phyloP scores from a whole-genome alignment of 2,797 vertebrate species.

The Lagorchestes hirsutus region DNA sequence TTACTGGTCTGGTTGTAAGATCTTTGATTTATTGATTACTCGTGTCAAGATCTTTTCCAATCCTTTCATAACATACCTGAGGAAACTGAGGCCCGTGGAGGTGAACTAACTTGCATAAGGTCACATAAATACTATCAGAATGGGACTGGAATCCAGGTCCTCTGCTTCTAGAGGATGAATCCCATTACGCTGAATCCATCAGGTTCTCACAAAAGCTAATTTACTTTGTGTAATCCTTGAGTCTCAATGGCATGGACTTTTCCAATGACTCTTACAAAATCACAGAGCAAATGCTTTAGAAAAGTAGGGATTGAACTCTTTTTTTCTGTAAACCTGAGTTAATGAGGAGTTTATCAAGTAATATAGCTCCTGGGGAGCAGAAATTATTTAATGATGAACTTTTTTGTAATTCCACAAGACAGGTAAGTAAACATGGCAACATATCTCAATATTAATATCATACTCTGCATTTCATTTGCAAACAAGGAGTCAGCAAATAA shows the following conservation, averaged over 20 bases:
- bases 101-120: not conserved
- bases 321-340: not conserved
- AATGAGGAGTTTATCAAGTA: constrained; percentile 6
- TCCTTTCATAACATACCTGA: not conserved
- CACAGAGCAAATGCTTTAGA: constrained; percentile 1
- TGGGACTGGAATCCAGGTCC: not conserved
- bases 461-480: constrained; percentile 70
- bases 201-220: not conserved
- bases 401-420: constrained; percentile 49
- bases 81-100: not conserved
- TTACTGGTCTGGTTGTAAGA: not conserved
- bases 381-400: constrained; percentile 7
- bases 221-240: not conserved
- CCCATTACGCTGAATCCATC: not conserved
- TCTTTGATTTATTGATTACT: not conserved
- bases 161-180: not conserved
- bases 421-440: constrained; percentile 45
- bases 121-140: not conserved
- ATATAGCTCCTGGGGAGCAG: constrained; percentile 8
- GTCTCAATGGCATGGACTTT: too few species aligned
- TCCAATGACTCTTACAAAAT: not conserved
- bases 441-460: constrained; percentile 63
- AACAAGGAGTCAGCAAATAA: constrained; percentile 78
- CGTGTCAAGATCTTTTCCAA: not conserved
- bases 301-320: constrained; percentile 11